Percentiles rank a stretch among this genome's conserved stretches.
phyloP scores from a whole-genome alignment of 2,113 vertebrate genomes.

The Pseudopipra pipra region DNA sequence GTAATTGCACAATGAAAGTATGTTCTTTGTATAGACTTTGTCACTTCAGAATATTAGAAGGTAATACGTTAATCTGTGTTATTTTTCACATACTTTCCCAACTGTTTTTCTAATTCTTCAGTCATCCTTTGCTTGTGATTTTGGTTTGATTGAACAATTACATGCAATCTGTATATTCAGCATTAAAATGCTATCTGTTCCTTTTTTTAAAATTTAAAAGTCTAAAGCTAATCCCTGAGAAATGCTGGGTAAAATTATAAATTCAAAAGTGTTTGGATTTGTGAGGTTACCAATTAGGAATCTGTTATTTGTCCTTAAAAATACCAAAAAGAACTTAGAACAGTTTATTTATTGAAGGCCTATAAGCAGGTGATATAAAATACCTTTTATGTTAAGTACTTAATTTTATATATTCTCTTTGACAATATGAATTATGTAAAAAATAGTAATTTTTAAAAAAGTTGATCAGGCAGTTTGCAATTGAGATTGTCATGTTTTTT shows the following conservation, averaged over 20 bases:
- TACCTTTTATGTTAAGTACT: not conserved
- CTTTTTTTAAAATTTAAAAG: not conserved
- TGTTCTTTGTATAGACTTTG: constrained; percentile 12
- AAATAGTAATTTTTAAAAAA: not conserved
- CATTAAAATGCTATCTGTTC: not conserved
- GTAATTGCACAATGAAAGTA: constrained; percentile 44
- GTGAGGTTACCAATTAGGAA: not conserved
- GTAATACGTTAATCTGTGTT: not conserved
- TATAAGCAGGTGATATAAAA: not conserved
- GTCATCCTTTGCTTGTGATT: not conserved
- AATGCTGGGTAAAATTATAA: not conserved
- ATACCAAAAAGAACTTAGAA: not conserved
- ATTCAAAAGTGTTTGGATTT: not conserved
- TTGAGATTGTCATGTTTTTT: not conserved
- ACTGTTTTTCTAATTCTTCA: not conserved
- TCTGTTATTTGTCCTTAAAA: not conserved
- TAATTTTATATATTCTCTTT: not conserved
- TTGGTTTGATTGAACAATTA: not conserved
- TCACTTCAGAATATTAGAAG: not conserved
- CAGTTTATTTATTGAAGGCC: not conserved
- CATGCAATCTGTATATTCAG: not conserved
- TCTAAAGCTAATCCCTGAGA: not conserved
- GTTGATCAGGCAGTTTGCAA: not conserved
- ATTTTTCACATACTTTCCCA: not conserved
- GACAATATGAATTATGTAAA: not conserved